A percentile compares a stretch with the other conserved stretches of the same genome.
Evolutionary conservation across 1,140 invertebrate species (phyloP).

Genomic region (Gonatopus flavifemur): DNA sequence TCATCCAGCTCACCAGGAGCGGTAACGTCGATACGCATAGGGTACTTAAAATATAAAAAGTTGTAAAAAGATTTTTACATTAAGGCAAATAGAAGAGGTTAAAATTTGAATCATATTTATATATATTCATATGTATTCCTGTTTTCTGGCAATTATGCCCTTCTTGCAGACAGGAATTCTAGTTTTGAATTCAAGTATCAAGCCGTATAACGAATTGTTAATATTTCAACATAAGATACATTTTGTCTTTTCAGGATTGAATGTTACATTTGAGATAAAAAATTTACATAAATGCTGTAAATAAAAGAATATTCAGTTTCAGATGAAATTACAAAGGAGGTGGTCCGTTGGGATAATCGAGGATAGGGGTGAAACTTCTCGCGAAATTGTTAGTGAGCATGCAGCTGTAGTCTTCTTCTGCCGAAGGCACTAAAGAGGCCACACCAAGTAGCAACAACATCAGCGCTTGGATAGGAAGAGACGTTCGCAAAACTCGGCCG

Average conservation of each 20-base stretch:
- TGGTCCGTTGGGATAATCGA: conserved; percentile 85
- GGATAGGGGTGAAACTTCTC: conserved; percentile 78
- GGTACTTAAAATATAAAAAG: too few relatives aligned
- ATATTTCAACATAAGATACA: neutral
- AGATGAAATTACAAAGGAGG: conserved; percentile 73
- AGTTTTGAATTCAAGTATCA: neutral
- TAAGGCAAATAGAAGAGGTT: too few relatives aligned
- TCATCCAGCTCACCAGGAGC: too few relatives aligned
- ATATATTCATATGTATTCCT: too few relatives aligned
- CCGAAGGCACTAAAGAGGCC: conserved; percentile 81
- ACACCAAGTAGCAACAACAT: conserved; percentile 86
- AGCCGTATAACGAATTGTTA: neutral
- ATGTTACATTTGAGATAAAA: neutral
- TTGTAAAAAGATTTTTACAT: too few relatives aligned
- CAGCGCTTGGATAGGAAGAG: conserved; percentile 87
- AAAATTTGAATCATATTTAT: too few relatives aligned
- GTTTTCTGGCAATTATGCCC: neutral
- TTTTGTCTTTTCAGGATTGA: neutral
- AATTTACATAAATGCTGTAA: neutral
- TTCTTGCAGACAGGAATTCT: neutral
- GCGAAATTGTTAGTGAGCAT: conserved; percentile 80
- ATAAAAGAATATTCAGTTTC: conserved; percentile 8
- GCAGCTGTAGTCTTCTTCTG: conserved; percentile 83
- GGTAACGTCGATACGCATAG: too few relatives aligned
- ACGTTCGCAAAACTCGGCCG: conserved; percentile 82